Evolutionary conservation across 2,888 invertebrate species (phyloP), one percentile per base, ranked within the genome.

Genomic region (Coecobrya sp.): DNA sequence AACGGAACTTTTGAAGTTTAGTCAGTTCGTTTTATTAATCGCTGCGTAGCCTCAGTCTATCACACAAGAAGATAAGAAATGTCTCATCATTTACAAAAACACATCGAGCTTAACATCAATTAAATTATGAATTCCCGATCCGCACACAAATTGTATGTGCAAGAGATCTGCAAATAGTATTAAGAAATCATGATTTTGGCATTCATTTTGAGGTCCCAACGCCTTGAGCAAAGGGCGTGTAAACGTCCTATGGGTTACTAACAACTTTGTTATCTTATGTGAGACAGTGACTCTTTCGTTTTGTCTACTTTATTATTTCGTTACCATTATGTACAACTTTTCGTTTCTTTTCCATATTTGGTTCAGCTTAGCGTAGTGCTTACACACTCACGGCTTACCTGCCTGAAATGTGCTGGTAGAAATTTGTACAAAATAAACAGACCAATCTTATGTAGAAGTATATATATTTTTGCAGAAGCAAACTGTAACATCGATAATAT

Each of bases 221-320:
- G 62, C 87, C 87, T 87, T 55, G 79, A 87, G 87, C 79, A 11
- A 25, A 79, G 87, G 87, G 87, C 62, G 87, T 76, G 79, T 45
- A 79, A 79, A 27, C 62, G 68, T 68, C 68, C 27, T 45, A 42
- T 22, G 36, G 19, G 36, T 73, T 70, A 68, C 86, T 19, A n/a
- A 10, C 5, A 16, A 10, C 4, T 52, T 13, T 22, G 25, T 45
- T 22, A 0, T 62, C n/a, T 65, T 25, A 19, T 19, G 68, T 30
- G 68, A 16, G 68, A 25, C 68, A 68, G 30, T 68, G 13, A 7
- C 68, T 11, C 30, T 25, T 4, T 30, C n/a, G 30, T 13, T 16
- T 16, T 62, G 36, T 45, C 10, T 2, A 16, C 45, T 52, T 22
- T 19, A 10, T 7, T 68, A 42, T 45, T 27, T 16, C 70, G 49